A percentile compares a stretch with the other conserved stretches of the same genome.
These are phyloP conservation scores for Lasiurus borealis DNA, from an alignment of 2,113 vertebrate species.

Conservation along the genomic window DNA sequence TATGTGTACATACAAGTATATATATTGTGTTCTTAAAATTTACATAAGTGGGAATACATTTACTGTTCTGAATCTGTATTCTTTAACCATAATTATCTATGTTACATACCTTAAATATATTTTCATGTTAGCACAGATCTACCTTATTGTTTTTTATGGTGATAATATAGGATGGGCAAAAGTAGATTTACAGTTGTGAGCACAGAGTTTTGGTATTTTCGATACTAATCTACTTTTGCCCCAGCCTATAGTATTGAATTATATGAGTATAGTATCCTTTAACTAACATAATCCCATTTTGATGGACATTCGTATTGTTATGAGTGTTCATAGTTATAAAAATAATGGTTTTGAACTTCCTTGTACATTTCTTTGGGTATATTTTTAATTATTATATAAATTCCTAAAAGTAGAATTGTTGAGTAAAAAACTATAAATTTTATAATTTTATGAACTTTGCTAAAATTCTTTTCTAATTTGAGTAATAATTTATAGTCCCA, in stretches of 20 bases:
- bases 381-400: not conserved
- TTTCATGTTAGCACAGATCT: not conserved
- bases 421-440: constrained; percentile 18
- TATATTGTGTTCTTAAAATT: not conserved
- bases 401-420: constrained; percentile 20
- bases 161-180: not conserved
- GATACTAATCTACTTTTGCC: not conserved
- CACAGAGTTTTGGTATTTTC: not conserved
- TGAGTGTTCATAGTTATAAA: not conserved
- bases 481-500: not conserved
- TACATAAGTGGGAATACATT: not conserved
- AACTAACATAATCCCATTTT: not conserved
- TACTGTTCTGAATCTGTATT: constrained; percentile 22
- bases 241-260: not conserved
- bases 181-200: not conserved
- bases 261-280: not conserved
- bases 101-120: not conserved
- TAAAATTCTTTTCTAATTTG: constrained; percentile 30
- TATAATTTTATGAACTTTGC: constrained; percentile 45
- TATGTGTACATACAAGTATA: not conserved
- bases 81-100: not conserved
- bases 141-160: not conserved
- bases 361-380: not conserved
- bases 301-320: not conserved
- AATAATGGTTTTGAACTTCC: not conserved